Percentiles rank a stretch among this genome's conserved stretches.
These are phyloP conservation scores for Sciurus carolinensis DNA, from an alignment of 2,797 vertebrate species.

Conservation along the genomic window DNA sequence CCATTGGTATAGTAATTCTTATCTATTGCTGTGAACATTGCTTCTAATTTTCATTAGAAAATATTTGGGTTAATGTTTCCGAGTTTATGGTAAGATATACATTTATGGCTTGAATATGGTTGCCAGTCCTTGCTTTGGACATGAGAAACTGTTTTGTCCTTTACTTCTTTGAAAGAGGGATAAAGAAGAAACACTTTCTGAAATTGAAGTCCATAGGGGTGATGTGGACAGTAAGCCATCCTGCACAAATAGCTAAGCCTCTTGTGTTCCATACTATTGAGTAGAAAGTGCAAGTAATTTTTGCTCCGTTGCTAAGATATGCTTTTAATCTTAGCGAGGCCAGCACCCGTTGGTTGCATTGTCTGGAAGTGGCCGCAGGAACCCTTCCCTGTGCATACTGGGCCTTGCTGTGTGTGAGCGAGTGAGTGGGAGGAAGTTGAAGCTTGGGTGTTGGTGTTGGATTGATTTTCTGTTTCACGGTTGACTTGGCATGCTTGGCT, in stretches of 20 bases:
- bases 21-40: background rate
- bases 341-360: background rate
- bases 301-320: background rate
- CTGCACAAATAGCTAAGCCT: background rate
- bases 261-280: background rate
- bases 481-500: background rate
- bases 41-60: constrained; percentile 51
- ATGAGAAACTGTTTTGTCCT: constrained; percentile 29
- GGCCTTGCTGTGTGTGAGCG: background rate
- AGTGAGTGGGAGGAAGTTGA: background rate
- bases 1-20: background rate
- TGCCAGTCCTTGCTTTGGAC: background rate
- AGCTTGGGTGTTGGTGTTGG: constrained; percentile 4
- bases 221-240: background rate
- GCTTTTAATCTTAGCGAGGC: background rate
- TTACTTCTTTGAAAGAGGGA: constrained; percentile 15
- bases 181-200: background rate
- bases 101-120: constrained; percentile 2
- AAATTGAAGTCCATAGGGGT: background rate
- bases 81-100: background rate
- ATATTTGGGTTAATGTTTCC: constrained; percentile 14
- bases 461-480: constrained; percentile 34
- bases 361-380: background rate
- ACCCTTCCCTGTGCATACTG: background rate
- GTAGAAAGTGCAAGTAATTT: background rate